These are phyloP conservation scores for Schlechtendalia chinensis DNA, from an alignment of 1,140 invertebrate genomes.

Conservation along the genomic window DNA sequence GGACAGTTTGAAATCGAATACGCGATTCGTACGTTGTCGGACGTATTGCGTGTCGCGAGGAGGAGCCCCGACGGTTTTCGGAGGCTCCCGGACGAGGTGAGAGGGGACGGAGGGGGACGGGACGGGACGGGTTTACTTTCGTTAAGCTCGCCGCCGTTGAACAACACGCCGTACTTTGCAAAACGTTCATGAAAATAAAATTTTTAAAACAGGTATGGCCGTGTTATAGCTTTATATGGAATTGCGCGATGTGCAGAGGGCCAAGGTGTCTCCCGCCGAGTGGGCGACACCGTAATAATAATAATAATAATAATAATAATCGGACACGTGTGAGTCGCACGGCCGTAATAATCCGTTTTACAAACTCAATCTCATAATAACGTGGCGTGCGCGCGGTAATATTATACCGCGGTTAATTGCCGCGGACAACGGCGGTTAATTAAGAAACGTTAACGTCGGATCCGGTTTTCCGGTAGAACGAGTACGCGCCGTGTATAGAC, in stretches of 20 bases:
- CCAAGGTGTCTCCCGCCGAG: constrained; percentile 45
- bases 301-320: constrained; percentile 14
- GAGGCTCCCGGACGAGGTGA: too few relatives aligned
- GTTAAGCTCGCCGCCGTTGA: too few relatives aligned
- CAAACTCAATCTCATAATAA: background rate
- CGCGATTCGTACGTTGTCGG: too few relatives aligned
- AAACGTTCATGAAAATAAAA: constrained; percentile 16
- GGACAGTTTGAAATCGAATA: too few relatives aligned
- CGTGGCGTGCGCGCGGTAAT: too few relatives aligned
- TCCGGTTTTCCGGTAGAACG: background rate
- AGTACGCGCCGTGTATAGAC: too few relatives aligned
- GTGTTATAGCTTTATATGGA: constrained; percentile 43
- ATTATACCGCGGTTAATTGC: too few relatives aligned
- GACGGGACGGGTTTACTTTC: too few relatives aligned
- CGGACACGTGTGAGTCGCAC: background rate
- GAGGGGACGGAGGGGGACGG: too few relatives aligned
- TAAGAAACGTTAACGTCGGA: constrained; percentile 6
- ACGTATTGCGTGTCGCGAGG: too few relatives aligned
- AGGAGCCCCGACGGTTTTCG: too few relatives aligned
- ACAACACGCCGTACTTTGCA: constrained; percentile 33
- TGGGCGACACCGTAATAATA: constrained; percentile 39
- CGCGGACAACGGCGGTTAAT: constrained; percentile 2
- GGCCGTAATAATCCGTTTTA: constrained; percentile 25
- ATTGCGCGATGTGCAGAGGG: constrained; percentile 17
- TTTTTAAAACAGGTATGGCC: constrained; percentile 43